A percentile compares a stretch with the other conserved stretches of the same genome.
Conservation (phyloP, 1,140 invertebrate genomes). For the Orussus abietinus region DNA sequence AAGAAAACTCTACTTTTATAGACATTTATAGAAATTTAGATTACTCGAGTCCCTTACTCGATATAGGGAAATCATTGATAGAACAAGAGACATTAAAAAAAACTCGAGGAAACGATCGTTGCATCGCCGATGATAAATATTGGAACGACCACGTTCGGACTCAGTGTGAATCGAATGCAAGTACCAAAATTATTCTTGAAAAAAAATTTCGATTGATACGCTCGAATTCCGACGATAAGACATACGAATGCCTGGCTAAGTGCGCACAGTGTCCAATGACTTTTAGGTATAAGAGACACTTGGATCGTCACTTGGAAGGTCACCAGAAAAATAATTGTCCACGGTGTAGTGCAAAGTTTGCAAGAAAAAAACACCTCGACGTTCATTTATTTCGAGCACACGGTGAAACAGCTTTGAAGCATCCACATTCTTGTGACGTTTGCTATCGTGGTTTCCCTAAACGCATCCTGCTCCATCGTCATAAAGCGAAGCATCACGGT, state of each 20-base stretch:
- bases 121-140: conserved; percentile 10
- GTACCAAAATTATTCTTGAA: not conserved
- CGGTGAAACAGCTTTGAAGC: conserved; percentile 33
- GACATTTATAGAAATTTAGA: too few species aligned
- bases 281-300: conserved; percentile 41
- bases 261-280: conserved; percentile 38
- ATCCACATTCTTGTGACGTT: conserved; percentile 32
- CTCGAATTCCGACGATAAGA: conserved; percentile 13
- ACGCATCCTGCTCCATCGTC: conserved; percentile 35
- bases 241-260: too few species aligned
- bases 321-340: conserved; percentile 46
- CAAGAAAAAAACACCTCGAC: conserved; percentile 39
- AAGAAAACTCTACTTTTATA: too few species aligned
- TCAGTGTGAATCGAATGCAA: not conserved
- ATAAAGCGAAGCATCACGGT: conserved; percentile 37
- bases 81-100: too few species aligned
- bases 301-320: conserved; percentile 43
- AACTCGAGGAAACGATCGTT: too few species aligned
- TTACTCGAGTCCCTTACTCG: too few species aligned
- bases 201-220: conserved; percentile 3
- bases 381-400: conserved; percentile 41
- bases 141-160: conserved; percentile 3
- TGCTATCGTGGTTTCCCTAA: conserved; percentile 41
- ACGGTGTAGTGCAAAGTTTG: conserved; percentile 43
- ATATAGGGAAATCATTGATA: too few species aligned